These are phyloP conservation scores for Xylocopa sonorina DNA, from an alignment of 1,140 invertebrate genomes.

Conservation along the genomic window DNA sequence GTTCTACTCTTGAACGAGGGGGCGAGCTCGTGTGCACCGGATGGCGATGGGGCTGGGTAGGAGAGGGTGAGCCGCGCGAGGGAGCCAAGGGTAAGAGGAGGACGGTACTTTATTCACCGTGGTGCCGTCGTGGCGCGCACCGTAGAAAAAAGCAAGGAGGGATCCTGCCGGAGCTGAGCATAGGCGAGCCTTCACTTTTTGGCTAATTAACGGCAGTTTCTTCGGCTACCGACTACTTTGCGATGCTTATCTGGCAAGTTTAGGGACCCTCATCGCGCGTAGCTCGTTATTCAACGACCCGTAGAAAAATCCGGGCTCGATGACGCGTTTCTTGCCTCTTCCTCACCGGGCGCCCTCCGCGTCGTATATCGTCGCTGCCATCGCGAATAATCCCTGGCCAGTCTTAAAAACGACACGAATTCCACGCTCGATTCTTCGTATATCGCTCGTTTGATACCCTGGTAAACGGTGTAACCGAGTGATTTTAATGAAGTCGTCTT, in stretches of 20 bases:
- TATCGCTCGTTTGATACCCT: not conserved
- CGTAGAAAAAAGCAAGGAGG: conserved; percentile 52
- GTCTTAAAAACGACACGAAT: not conserved
- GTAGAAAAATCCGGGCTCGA: conserved; percentile 42
- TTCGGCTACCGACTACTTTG: conserved; percentile 66
- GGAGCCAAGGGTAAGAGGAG: not conserved
- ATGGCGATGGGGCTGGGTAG: conserved; percentile 36
- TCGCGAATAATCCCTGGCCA: not conserved
- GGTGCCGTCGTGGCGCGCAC: conserved; percentile 53
- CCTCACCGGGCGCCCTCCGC: too few species aligned
- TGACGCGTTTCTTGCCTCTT: conserved; percentile 45
- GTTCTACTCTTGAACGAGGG: conserved; percentile 48
- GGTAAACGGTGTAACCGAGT: not conserved
- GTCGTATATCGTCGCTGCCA: conserved; percentile 29
- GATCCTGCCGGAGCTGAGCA: not conserved
- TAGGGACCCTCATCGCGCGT: conserved; percentile 55
- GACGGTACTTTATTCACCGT: conserved; percentile 60
- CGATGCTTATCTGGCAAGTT: conserved; percentile 74
- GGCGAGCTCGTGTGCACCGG: conserved; percentile 56
- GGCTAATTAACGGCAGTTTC: conserved; percentile 75
- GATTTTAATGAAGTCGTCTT: conserved; percentile 42
- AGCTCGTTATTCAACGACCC: conserved; percentile 51
- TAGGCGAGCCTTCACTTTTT: conserved; percentile 70
- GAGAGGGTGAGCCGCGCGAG: conserved; percentile 12
- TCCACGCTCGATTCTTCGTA: conserved; percentile 7